Evolutionary conservation across 2,888 invertebrate genomes (phyloP), one percentile per base, ranked within the genome.

Genomic region (Leucoptera coffeella): DNA sequence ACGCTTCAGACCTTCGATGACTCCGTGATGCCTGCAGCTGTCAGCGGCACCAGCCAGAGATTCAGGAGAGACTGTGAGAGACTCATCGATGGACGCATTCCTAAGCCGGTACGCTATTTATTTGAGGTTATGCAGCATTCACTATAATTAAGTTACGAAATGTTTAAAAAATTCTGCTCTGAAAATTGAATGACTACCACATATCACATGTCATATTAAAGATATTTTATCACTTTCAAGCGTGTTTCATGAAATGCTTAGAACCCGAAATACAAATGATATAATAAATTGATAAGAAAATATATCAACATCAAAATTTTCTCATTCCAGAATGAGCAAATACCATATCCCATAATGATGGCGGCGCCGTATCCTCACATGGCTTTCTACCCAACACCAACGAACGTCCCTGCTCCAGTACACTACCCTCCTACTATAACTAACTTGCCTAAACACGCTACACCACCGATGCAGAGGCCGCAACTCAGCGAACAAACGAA

Each of bases 1-100:
- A 90, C 90, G 0, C 56, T 89, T 37, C 86, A 88, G 14, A 89
- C 88, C 4, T 88, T 89, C 44, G 88, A 89, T 40, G 83, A 85
- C 46, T 77, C 80, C 22, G 71, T 49, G 37, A 67, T 71, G 67
- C 65, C 69, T 0, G 65, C 67, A 3, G 64, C 69, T 1, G 55
- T 67, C 2, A 42, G 50, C 17, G 54, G 71, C 32, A 69, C 43
- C 38, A 62, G 36, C 47, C 62, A 39, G 44, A 45, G 65, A 8
- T 67, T 46, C 30, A 45, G 67, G 19, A 45, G 64, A 27, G 69
- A 71, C 30, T 71, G 67, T 30, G 87, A 88, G 48, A 72, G 87
- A 35, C 72, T 88, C 21, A 76, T 87, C 35, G 86, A 86, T 38
- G 82, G 85, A 24, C 73, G 82, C 28, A 40, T 55, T 29, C 49